A percentile compares a stretch with the other conserved stretches of the same genome.
Conservation (phyloP, 2,113 vertebrate genomes). For the Caranx ignobilis region DNA sequence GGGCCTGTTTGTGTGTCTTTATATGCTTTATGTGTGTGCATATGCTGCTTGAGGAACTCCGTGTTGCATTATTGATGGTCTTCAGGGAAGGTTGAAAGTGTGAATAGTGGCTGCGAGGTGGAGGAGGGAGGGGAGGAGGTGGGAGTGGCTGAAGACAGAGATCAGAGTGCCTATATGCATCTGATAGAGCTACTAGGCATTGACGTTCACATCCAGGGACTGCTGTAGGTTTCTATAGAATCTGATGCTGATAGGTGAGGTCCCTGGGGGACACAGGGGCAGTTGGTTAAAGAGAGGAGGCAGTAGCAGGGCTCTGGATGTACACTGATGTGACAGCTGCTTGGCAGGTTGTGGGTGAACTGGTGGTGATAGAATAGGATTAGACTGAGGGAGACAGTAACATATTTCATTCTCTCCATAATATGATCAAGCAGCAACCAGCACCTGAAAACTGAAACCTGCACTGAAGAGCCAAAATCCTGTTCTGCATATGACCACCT, state of each 20-base stretch:
- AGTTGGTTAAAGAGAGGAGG: slow-evolving; percentile 46
- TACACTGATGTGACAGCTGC: slow-evolving; percentile 40
- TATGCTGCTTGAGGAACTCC: slow-evolving; percentile 49
- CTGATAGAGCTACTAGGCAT: slow-evolving; percentile 32
- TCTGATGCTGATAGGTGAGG: slow-evolving; percentile 68
- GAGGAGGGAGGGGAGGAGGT: slow-evolving; percentile 13
- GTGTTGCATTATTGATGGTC: slow-evolving; percentile 81
- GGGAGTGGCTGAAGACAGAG: slow-evolving; percentile 39
- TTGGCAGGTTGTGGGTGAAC: slow-evolving; percentile 28
- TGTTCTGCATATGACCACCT: too few relatives aligned
- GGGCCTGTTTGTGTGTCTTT: slow-evolving; percentile 37
- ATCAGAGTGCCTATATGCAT: slow-evolving; percentile 46
- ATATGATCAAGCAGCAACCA: too few relatives aligned
- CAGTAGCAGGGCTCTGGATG: slow-evolving; percentile 1
- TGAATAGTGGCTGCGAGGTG: slow-evolving; percentile 60
- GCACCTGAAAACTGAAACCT: too few relatives aligned
- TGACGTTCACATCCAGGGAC: slow-evolving; percentile 39
- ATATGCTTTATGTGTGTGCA: slow-evolving; percentile 42
- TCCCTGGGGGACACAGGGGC: slow-evolving; percentile 31
- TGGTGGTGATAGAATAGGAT: slow-evolving; percentile 25
- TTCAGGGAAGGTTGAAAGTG: slow-evolving; percentile 76
- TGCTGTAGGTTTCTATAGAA: slow-evolving; percentile 38
- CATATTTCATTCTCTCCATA: not conserved
- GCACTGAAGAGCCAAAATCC: too few relatives aligned
- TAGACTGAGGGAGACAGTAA: not conserved